Base-by-base conservation (phyloP, 2,888 invertebrate genomes). In the Augiades crinisus region DNA sequence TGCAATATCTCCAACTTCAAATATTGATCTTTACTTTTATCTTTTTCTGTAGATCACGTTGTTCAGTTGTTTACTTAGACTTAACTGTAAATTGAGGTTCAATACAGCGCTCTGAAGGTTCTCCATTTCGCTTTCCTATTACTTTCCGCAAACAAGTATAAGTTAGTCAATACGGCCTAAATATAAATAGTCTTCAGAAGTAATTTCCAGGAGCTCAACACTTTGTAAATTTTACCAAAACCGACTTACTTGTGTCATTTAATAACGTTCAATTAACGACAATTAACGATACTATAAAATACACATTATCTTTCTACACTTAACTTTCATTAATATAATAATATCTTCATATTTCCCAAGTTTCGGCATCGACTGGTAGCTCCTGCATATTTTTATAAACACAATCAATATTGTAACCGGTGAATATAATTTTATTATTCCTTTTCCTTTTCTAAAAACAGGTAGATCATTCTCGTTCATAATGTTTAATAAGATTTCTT, bases 1-100 rank as follows among this genome's bases (percentile, higher is more conserved):
- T 19, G 36, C 8, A 37, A 10, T 21, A 10, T 27, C 36, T 10
- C 10, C n/a, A 19, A 37, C 36, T 34, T 34, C 10, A 36, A 36
- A 36, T 36, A 17, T 36, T 19, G 17, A 10, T 36, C 10, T 36
- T 12, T 5, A 19, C 2, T 30, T 2, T 36, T 17, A 4, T 36
- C 17, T 16, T 30, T 30, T 30, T 30, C 12, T n/a, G 30, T 30
- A 6, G 8, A 36, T 17, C 36, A n/a, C 17, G 17, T 36, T 36
- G 36, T 19, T 36, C 36, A 19, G 17, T 36, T 36, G 36, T 36
- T 36, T 19, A 36, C 17, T 17, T 19, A 36, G 36, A 19, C 36
- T 36, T 19, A 36, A 30, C 36, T n/a, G 5, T 17, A 36, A 36
- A 36, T 36, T 36, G 36, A 36, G 17, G 10, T 36, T 30, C 30